Percentiles rank a stretch among this genome's conserved stretches.
These are phyloP conservation scores for Zonotrichia leucophrys DNA, from an alignment of 2,113 vertebrate genomes.

Conservation along the genomic window DNA sequence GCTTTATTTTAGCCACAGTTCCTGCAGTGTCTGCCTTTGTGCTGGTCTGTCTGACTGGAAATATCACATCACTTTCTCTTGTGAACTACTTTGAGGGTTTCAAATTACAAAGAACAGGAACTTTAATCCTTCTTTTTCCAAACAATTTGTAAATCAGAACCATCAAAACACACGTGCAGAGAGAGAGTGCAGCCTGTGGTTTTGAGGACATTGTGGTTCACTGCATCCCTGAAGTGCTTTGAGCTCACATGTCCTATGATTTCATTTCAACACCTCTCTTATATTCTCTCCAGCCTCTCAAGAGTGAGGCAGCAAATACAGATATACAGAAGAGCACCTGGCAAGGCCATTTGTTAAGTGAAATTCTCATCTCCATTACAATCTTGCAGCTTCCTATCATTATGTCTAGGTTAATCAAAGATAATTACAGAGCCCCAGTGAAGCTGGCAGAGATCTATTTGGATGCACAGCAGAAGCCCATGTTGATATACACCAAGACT, in stretches of 20 bases:
- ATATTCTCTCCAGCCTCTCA: background rate
- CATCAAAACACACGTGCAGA: constrained; percentile 14
- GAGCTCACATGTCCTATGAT: background rate
- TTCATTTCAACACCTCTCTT: constrained; percentile 2
- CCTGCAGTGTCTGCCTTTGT: background rate
- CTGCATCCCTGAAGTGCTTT: constrained; percentile 10
- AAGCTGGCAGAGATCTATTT: background rate
- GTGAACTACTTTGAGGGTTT: constrained; percentile 31
- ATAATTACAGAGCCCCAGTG: background rate
- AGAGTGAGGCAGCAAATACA: background rate
- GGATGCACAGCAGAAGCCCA: background rate
- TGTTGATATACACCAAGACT: background rate
- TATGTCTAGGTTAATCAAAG: constrained; percentile 32
- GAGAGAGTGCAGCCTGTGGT: constrained; percentile 6
- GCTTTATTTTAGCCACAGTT: background rate
- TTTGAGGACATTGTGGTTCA: constrained; percentile 35
- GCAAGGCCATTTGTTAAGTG: constrained; percentile 11
- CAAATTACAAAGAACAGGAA: constrained; percentile 35
- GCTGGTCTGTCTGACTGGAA: background rate
- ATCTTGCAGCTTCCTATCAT: constrained; percentile 1
- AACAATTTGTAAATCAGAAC: constrained; percentile 64
- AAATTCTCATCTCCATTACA: constrained; percentile 3
- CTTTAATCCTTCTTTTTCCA: constrained; percentile 51
- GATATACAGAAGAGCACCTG: background rate
- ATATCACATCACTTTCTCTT: constrained; percentile 6